These are phyloP conservation scores for Zalophus californianus DNA, from an alignment of 2,797 vertebrate species.

Conservation along the genomic window DNA sequence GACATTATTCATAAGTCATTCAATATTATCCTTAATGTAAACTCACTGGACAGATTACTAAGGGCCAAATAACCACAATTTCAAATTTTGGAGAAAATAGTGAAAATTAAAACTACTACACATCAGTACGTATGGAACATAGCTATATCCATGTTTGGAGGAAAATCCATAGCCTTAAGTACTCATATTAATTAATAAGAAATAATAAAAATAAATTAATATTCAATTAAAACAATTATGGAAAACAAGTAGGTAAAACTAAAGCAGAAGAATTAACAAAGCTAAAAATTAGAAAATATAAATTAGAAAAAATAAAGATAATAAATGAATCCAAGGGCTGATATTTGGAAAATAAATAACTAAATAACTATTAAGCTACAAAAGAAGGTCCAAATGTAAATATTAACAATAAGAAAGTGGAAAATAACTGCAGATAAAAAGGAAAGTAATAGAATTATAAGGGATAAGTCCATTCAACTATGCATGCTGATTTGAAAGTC, in stretches of 20 bases:
- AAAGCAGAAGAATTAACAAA: neutral
- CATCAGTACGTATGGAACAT: neutral
- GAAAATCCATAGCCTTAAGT: neutral
- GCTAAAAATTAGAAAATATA: neutral
- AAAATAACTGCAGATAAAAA: neutral
- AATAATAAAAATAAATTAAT: neutral
- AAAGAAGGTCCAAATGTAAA: neutral
- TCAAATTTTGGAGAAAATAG: neutral
- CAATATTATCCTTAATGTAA: neutral
- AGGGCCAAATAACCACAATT: neutral
- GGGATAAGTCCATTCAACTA: neutral
- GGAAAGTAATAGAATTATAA: neutral
- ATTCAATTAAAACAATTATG: neutral
- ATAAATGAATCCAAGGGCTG: neutral
- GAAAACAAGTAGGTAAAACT: slow-evolving; percentile 11
- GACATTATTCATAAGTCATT: neutral
- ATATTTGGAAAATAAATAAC: slow-evolving; percentile 33
- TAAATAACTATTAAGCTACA: neutral
- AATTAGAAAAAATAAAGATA: neutral
- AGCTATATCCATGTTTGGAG: neutral
- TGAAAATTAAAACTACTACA: neutral
- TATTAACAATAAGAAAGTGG: neutral
- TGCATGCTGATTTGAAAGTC: neutral
- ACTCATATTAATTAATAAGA: neutral
- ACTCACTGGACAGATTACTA: neutral